Conservation (phyloP, 2,113 vertebrate genomes). For the Machaerirhynchus nigripectus region DNA sequence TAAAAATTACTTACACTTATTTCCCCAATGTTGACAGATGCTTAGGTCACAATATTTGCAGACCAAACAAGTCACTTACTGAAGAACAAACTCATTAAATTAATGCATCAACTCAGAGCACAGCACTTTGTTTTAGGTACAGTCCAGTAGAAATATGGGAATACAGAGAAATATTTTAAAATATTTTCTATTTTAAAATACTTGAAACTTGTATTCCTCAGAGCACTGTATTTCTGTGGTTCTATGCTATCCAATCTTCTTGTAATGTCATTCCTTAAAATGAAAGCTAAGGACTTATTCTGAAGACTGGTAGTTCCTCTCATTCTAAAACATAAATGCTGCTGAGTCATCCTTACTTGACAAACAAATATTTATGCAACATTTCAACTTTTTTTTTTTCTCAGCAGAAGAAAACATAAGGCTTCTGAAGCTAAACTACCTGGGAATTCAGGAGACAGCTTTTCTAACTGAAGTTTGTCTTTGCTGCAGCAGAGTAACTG, state of each 20-base stretch:
- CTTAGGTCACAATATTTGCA: background rate
- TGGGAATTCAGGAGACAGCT: background rate
- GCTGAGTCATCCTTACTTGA: constrained; percentile 50
- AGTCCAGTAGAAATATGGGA: background rate
- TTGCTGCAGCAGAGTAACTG: background rate
- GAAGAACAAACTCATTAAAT: background rate
- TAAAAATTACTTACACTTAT: background rate
- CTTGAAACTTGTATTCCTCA: background rate
- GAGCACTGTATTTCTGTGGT: background rate
- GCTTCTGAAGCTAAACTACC: background rate
- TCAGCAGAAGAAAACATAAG: background rate
- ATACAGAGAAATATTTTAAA: background rate
- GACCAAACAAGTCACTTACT: background rate
- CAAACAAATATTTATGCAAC: background rate
- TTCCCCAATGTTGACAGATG: background rate
- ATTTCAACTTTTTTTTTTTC: background rate
- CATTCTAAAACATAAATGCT: background rate
- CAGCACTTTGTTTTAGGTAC: background rate
- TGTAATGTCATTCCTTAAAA: background rate
- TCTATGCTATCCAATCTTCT: background rate
- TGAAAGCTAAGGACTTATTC: background rate
- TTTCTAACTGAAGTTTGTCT: background rate
- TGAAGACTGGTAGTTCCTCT: background rate
- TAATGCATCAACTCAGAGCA: background rate
- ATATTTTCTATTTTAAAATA: background rate